These are phyloP conservation scores for Hyperoodon ampullatus DNA, from an alignment of 2,113 vertebrate species.

Conservation along the genomic window DNA sequence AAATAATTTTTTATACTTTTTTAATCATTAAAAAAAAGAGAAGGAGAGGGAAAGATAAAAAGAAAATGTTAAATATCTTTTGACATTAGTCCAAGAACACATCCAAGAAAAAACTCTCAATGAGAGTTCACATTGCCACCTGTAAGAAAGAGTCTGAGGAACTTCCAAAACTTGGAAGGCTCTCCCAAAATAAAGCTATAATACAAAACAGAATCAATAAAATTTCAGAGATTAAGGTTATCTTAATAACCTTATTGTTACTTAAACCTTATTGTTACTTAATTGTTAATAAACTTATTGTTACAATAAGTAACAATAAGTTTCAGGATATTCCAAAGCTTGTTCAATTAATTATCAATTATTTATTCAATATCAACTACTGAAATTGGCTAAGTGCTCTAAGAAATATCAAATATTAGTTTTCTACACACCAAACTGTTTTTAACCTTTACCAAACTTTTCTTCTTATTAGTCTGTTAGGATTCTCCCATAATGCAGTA, in stretches of 20 bases:
- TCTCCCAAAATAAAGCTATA: neutral
- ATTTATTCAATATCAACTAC: neutral
- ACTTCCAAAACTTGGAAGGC: neutral
- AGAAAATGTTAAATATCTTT: neutral
- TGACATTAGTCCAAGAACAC: neutral
- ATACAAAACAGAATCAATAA: neutral
- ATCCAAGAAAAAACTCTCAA: neutral
- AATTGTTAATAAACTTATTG: no score
- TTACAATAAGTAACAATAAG: neutral
- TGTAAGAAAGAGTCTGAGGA: neutral
- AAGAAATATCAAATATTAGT: neutral
- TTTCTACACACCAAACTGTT: neutral
- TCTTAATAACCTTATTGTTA: no score
- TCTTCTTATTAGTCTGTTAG: neutral
- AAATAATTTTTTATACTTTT: neutral
- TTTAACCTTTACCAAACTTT: neutral
- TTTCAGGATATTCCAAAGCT: neutral
- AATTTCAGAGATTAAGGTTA: neutral
- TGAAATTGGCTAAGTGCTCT: neutral
- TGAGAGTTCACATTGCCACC: neutral
- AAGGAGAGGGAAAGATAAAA: neutral
- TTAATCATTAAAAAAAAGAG: slow-evolving; percentile 2
- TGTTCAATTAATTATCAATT: neutral
- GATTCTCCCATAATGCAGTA: neutral
- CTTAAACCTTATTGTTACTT: no score